Evolutionary conservation across 2,888 invertebrate genomes (phyloP).

Genomic region (Drosophila anomelani): DNA sequence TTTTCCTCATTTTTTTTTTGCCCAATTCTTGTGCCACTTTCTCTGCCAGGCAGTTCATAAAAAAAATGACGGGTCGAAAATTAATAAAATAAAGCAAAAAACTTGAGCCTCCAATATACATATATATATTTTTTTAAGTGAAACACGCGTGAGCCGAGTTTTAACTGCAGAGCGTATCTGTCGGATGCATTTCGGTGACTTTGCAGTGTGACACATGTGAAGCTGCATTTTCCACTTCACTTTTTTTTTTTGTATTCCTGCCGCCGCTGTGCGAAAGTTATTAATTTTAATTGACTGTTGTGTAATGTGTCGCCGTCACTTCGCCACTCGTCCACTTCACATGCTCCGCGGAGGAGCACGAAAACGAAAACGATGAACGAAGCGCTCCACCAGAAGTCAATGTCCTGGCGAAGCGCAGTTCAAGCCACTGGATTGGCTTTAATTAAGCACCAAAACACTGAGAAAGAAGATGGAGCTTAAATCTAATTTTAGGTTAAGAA

Average conservation of each 20-base stretch:
- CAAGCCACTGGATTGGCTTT: slow-evolving; percentile 58
- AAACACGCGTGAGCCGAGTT: slow-evolving; percentile 71
- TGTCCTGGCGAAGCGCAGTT: slow-evolving; percentile 61
- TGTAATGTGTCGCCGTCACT: slow-evolving; percentile 69
- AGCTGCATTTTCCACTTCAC: slow-evolving; percentile 27
- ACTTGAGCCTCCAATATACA: not conserved
- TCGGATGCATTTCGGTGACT: slow-evolving; percentile 68
- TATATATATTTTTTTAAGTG: slow-evolving; percentile 49
- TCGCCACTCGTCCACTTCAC: slow-evolving; percentile 67
- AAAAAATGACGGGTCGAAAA: slow-evolving; percentile 54
- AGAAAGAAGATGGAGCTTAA: slow-evolving; percentile 43
- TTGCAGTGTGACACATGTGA: slow-evolving; percentile 70
- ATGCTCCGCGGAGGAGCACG: slow-evolving; percentile 30
- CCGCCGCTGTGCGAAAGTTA: slow-evolving; percentile 70
- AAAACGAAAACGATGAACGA: slow-evolving; percentile 14
- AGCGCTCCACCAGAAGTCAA: slow-evolving; percentile 59
- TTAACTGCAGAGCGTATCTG: slow-evolving; percentile 58
- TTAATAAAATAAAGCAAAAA: slow-evolving; percentile 59
- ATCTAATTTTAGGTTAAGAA: too few relatives aligned
- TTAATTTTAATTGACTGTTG: slow-evolving; percentile 81
- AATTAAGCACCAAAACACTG: slow-evolving; percentile 76
- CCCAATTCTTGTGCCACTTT: slow-evolving; percentile 22
- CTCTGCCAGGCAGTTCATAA: slow-evolving; percentile 65
- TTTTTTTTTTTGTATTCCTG: slow-evolving; percentile 13
- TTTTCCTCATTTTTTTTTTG: slow-evolving; percentile 2